phyloP scores from a whole-genome alignment of 1,140 invertebrate species.

The Laupala kohalensis region DNA sequence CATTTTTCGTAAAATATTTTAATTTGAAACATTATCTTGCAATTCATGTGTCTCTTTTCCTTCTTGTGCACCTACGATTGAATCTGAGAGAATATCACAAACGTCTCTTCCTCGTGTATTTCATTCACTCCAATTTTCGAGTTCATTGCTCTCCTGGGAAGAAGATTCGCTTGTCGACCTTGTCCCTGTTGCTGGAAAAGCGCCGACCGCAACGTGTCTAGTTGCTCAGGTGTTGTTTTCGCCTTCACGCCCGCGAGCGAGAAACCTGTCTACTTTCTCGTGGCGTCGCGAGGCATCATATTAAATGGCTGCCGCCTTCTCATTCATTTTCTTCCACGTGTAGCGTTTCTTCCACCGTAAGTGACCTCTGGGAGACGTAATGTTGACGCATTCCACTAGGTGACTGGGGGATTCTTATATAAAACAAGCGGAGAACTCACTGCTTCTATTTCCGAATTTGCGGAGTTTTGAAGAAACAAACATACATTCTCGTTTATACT shows the following conservation, averaged over 20 bases:
- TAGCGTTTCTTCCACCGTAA: background rate
- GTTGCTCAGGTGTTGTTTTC: background rate
- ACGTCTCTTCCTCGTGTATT: background rate
- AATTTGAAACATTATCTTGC: no score
- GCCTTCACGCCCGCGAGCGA: background rate
- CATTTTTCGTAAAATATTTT: no score
- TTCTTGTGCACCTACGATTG: no score
- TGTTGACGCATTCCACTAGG: no score
- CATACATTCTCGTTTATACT: no score
- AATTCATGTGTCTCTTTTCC: no score
- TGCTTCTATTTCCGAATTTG: no score
- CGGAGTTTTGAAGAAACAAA: no score
- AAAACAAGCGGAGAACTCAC: no score
- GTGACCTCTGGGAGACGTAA: background rate
- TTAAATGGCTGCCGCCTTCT: background rate
- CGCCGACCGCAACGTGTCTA: background rate
- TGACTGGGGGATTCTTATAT: no score
- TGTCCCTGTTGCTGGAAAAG: background rate
- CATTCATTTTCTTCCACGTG: background rate
- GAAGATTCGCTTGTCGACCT: background rate
- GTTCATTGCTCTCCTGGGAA: background rate
- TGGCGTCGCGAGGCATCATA: background rate
- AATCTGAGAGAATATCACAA: no score
- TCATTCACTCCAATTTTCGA: background rate
- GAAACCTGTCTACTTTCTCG: background rate